Base-by-base conservation (phyloP, 2,113 vertebrate species). In the Bostrychus sinensis region DNA sequence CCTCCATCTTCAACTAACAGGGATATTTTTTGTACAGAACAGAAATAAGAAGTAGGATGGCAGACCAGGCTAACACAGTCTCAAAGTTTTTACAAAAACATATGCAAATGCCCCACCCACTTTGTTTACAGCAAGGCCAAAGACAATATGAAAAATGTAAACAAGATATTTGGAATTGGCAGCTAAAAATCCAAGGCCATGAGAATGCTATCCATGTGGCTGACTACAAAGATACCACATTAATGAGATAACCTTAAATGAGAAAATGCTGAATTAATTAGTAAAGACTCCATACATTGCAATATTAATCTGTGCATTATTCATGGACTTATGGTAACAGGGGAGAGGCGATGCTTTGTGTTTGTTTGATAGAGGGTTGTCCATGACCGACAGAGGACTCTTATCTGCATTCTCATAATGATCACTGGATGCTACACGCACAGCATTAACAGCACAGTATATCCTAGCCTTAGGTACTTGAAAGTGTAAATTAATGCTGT, bases 261-360 rank as follows among this genome's bases (percentile, higher is more conserved):
- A 14, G 62, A 16, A 74, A 77, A 71, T 50, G 39, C 48, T 57
- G 71, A 75, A 73, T 56, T 70, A 72, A 86, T 87, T 79, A 65
- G 67, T 53, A 75, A 67, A 66, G 45, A 42, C 48, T 66, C 78
- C 64, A 81, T 83, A 78, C 70, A 58, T 83, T 59, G 11, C 4
- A 13, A 30, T 56, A 80, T 85, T 83, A 81, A 77, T 59, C 63
- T 81, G 77, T 88, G 68, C 76, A 86, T 88, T 84, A 85, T 88
- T 89, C 75, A 89, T 84, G 5, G 58, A 46, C 70, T 56, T 51
- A 36, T 32, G 4, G 66, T 55, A 78, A 46, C 56, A 34, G 66
- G 56, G 12, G 10, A 68, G 62, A 62, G 76, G 77, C 75, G 57
- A 64, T 81, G 70, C 66, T 81, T 74, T 84, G 22, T 10, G 60